Evolutionary conservation across 1,140 invertebrate genomes (phyloP), one percentile per base, ranked within the genome.

Genomic region (Zeugodacus cucurbitae): DNA sequence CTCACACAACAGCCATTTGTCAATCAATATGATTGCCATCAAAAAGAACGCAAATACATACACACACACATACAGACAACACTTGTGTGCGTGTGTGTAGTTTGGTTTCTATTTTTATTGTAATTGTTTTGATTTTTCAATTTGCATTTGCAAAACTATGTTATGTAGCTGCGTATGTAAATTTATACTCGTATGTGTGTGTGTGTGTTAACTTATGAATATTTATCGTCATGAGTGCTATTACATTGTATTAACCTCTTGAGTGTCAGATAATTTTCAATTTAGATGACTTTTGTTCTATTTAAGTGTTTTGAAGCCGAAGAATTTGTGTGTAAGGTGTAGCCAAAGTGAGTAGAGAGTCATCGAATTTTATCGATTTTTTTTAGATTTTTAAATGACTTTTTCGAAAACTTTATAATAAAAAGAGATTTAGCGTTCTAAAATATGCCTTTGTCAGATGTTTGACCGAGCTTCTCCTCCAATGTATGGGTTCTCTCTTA

Each of bases 21-120:
- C 67, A 74, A 74, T 74, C 67, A 74, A 74, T 74, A 74, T 74
- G 67, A 74, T 74, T 74, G 67, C 67, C 67, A 32, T 74, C 67
- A 41, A 41, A 4, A 22, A 41, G 17, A 34, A 62, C 58, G n/a
- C n/a, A 59, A 20, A 70, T 32, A 70, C 26, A 70, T 32, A 26
- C 58, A n/a, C 10, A 4, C 11, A 70, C 34, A 70, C 4, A 34
- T 10, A 70, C 64, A 2, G 0, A 0, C 64, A 32, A 22, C n/a
- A n/a, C n/a, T n/a, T n/a, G n/a, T n/a, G n/a, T 17, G 7, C 2
- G 26, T 62, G 7, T 26, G 26, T 22, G 26, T 10, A 62, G 22
- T 26, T 62, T 62, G 10, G 59, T 29, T 29, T n/a, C 59, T n/a
- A 26, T 62, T 62, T 62, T 26, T 62, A 26, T 62, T 62, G 26